Evolutionary conservation across 2,797 vertebrate genomes (phyloP).

Genomic region (Megaceryle alcyon): DNA sequence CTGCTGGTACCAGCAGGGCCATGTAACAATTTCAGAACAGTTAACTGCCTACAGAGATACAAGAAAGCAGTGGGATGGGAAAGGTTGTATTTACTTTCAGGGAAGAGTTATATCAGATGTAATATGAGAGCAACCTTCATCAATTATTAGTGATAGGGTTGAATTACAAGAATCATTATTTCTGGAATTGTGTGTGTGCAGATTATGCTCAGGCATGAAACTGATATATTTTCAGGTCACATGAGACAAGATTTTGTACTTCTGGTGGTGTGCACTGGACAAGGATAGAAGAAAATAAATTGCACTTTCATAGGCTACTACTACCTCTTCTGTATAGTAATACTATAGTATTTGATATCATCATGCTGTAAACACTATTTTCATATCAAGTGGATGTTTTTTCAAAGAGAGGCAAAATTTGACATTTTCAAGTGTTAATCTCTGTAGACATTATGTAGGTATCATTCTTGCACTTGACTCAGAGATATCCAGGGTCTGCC

Average conservation of each 20-base stretch:
- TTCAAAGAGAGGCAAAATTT: not conserved
- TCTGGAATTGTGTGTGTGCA: not conserved
- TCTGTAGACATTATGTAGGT: not conserved
- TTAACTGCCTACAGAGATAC: not conserved
- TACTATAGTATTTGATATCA: not conserved
- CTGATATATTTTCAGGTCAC: not conserved
- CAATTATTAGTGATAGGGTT: conserved; percentile 21
- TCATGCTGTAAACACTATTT: not conserved
- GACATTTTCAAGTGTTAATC: not conserved
- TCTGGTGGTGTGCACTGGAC: not conserved
- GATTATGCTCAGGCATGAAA: not conserved
- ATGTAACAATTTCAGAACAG: not conserved
- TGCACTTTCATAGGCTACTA: not conserved
- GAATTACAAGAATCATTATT: conserved; percentile 25
- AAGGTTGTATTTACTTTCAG: not conserved
- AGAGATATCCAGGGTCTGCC: not conserved
- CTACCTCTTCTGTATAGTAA: not conserved
- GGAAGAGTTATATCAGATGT: not conserved
- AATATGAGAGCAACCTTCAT: not conserved
- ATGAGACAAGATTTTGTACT: not conserved
- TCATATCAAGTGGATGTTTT: not conserved
- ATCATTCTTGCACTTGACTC: not conserved
- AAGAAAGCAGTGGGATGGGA: not conserved
- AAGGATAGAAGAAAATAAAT: not conserved
- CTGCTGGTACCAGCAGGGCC: not conserved